A percentile compares a stretch with the other conserved stretches of the same genome.
phyloP scores from a whole-genome alignment of 2,888 invertebrate species.

The Caenorhabditis becei region DNA sequence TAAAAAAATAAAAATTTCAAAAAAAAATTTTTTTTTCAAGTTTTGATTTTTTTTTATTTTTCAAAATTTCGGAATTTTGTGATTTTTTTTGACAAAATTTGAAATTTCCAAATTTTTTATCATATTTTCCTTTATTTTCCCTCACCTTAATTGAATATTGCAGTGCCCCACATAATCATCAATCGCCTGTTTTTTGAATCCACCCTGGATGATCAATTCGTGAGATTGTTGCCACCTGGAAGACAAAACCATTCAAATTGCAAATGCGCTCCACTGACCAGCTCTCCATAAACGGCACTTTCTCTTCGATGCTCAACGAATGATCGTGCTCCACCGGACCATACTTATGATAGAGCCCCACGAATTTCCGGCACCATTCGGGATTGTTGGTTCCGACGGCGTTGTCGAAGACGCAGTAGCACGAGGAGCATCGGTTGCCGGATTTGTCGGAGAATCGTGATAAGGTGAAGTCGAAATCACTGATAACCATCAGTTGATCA shows the following conservation, averaged over 20 bases:
- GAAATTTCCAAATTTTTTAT: no score
- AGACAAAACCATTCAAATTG: conserved; percentile 49
- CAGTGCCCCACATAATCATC: conserved; percentile 79
- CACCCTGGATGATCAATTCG: conserved; percentile 80
- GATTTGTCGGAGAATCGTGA: conserved; percentile 73
- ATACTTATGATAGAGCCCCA: conserved; percentile 72
- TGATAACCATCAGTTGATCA: conserved; percentile 74
- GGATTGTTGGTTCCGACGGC: conserved; percentile 66
- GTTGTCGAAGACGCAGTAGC: conserved; percentile 80
- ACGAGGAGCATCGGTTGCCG: conserved; percentile 78
- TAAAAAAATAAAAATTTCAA: no score
- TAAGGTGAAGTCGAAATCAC: conserved; percentile 81
- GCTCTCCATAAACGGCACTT: conserved; percentile 83
- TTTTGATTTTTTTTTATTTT: no score
- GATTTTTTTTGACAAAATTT: no score
- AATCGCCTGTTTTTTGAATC: conserved; percentile 80
- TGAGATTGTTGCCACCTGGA: conserved; percentile 82
- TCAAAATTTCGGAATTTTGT: no score
- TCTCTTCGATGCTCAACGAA: conserved; percentile 82
- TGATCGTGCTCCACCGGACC: conserved; percentile 82
- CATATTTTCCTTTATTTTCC: no score
- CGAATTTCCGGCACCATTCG: conserved; percentile 64
- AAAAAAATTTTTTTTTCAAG: no score
- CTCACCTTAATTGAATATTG: conserved; percentile 59
- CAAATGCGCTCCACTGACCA: no score